Evolutionary conservation across 2,888 invertebrate species (phyloP).

Genomic region (Malacosoma neustria): DNA sequence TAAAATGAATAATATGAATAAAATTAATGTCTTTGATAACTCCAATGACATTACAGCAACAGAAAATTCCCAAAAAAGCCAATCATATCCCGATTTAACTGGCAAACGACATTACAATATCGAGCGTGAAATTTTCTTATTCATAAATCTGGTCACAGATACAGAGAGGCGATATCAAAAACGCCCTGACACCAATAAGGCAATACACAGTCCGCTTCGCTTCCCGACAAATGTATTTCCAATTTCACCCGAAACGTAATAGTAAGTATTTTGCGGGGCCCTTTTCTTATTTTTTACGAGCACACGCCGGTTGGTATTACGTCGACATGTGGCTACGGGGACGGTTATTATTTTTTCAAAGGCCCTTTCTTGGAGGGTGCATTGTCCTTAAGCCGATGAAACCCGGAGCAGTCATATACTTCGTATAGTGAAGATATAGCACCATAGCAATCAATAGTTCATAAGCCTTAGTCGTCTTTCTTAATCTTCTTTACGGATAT

Average conservation of each 20-base stretch:
- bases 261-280: conserved; percentile 59
- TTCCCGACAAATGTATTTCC: conserved; percentile 52
- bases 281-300: conserved; percentile 66
- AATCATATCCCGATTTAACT: too few relatives aligned
- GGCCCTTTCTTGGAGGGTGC: conserved; percentile 1
- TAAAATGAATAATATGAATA: too few relatives aligned
- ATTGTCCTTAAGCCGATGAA: neutral
- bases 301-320: conserved; percentile 49
- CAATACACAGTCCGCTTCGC: conserved; percentile 22
- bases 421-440: too few relatives aligned
- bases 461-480: too few relatives aligned
- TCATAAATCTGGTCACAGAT: neutral
- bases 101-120: neutral
- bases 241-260: conserved; percentile 56
- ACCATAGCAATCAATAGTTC: too few relatives aligned
- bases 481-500: too few relatives aligned
- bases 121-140: neutral
- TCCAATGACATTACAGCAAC: too few relatives aligned
- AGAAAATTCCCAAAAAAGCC: too few relatives aligned
- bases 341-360: conserved; percentile 56
- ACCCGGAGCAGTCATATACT: too few relatives aligned
- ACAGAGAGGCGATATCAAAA: neutral
- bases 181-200: conserved; percentile 11
- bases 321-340: conserved; percentile 56
- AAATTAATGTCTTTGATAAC: too few relatives aligned